Evolutionary conservation across 2,888 invertebrate species (phyloP).

Genomic region (Athetis lepigone): DNA sequence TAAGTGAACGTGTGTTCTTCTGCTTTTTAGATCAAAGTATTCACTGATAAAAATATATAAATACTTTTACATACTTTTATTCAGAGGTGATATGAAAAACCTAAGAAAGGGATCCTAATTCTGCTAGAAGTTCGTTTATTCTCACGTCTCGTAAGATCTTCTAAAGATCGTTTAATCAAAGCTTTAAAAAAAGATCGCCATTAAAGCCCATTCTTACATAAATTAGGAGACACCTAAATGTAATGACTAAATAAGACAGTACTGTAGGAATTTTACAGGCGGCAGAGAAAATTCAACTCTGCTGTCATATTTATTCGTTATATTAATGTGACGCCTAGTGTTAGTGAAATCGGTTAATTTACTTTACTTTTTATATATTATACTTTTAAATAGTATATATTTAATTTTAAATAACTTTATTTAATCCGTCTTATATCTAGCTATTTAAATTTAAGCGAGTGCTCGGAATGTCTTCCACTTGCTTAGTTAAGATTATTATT

Average conservation of each 20-base stretch:
- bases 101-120: not conserved
- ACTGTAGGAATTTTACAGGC: too few relatives aligned
- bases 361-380: too few relatives aligned
- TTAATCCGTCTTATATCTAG: slow-evolving; percentile 47
- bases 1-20: slow-evolving; percentile 1
- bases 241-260: too few relatives aligned
- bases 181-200: slow-evolving; percentile 66
- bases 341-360: too few relatives aligned
- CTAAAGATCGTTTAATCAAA: slow-evolving; percentile 52
- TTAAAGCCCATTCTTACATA: slow-evolving; percentile 7
- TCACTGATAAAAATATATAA: slow-evolving; percentile 20
- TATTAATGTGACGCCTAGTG: too few relatives aligned
- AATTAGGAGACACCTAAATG: too few relatives aligned
- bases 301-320: too few relatives aligned
- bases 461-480: slow-evolving; percentile 50
- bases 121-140: not conserved
- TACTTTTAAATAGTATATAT: slow-evolving; percentile 25
- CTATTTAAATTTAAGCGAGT: slow-evolving; percentile 37
- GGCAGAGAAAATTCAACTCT: too few relatives aligned
- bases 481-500: slow-evolving; percentile 27
- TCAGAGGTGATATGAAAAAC: slow-evolving; percentile 9
- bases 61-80: slow-evolving; percentile 11
- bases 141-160: not conserved
- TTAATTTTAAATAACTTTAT: slow-evolving; percentile 43
- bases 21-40: slow-evolving; percentile 27